Evolutionary conservation across 2,888 invertebrate genomes (phyloP).

Genomic region (Molanna angustata): DNA sequence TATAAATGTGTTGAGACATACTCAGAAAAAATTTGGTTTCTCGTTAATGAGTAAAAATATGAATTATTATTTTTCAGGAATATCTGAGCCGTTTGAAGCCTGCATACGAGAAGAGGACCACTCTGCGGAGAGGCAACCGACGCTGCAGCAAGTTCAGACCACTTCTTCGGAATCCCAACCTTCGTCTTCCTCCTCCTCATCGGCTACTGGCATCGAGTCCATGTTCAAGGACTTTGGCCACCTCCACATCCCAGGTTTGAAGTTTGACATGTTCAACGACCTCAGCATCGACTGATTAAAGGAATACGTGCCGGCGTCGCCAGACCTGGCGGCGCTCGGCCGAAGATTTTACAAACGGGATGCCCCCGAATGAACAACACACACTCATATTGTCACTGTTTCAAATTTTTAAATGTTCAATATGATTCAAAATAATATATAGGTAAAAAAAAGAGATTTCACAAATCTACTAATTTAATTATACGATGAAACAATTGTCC

Average conservation of each 20-base stretch:
- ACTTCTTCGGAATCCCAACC: constrained; percentile 9
- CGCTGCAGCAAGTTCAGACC: too few relatives aligned
- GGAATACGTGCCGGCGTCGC: constrained; percentile 32
- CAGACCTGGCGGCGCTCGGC: constrained; percentile 42
- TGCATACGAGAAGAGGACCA: constrained; percentile 45
- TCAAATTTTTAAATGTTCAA: not conserved
- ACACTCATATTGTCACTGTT: not conserved
- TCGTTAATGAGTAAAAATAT: not conserved
- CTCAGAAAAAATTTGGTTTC: too few relatives aligned
- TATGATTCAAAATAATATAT: too few relatives aligned
- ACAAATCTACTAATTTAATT: too few relatives aligned
- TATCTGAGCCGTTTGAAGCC: constrained; percentile 52
- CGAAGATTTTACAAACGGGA: constrained; percentile 9
- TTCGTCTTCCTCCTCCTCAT: constrained; percentile 14
- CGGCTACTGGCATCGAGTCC: constrained; percentile 35
- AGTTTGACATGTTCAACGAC: constrained; percentile 52
- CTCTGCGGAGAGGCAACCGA: not conserved
- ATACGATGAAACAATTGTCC: too few relatives aligned
- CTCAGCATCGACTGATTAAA: constrained; percentile 55
- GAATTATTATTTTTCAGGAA: constrained; percentile 40
- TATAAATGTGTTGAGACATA: too few relatives aligned
- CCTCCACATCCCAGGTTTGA: constrained; percentile 49
- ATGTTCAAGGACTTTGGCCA: constrained; percentile 52
- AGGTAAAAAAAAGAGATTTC: too few relatives aligned
- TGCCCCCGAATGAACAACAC: not conserved